Base-by-base conservation (phyloP, 1,140 invertebrate genomes). In the Plectrocnemia conspersa region DNA sequence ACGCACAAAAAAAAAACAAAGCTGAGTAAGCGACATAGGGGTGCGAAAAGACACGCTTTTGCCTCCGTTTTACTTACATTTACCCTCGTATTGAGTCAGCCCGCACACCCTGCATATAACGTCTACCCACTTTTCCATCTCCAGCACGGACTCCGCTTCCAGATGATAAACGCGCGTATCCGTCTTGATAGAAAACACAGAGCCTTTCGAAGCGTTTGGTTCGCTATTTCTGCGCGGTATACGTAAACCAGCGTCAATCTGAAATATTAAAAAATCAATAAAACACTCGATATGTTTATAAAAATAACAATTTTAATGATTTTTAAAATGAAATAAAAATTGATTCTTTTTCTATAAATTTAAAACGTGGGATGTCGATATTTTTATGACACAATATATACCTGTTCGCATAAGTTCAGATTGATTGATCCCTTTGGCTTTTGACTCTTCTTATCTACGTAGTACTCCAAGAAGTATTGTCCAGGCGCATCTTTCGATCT, bases 121-220 rank as follows among this genome's bases (percentile, higher is more conserved):
- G 65, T 91, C 86, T 0, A 97, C 92, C 94, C 94, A 97, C 67
- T 86, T 88, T 60, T 89, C 88, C 93, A 97, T 96, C 63, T 95
- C 91, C 42, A 79, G 77, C 67, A 93, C 90, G 23, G 85, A 88
- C 63, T 94, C 90, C 1, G 93, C 91, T 33, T 92, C 91, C 54
- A 97, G 76, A 74, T 92, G 95, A 72, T 95, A 97, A 38, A 84
- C 88, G 57, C 93, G 77, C 64, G 87, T 88, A 25, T 88, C 86
- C 27, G 91, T 95, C 68, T 86, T 86, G 11, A 95, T 85, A 66
- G 90, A 88, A 69, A 95, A 94, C 76, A 93, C 90, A 56, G 83
- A 86, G 59, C 82, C 72, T 23, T 72, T 66, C 1, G 70, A 45
- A 29, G 67, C 67, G 15, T 83, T 84, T 70, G 91, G 89, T 65